phyloP scores from a whole-genome alignment of 2,113 vertebrate genomes.

The Aptenodytes patagonicus region DNA sequence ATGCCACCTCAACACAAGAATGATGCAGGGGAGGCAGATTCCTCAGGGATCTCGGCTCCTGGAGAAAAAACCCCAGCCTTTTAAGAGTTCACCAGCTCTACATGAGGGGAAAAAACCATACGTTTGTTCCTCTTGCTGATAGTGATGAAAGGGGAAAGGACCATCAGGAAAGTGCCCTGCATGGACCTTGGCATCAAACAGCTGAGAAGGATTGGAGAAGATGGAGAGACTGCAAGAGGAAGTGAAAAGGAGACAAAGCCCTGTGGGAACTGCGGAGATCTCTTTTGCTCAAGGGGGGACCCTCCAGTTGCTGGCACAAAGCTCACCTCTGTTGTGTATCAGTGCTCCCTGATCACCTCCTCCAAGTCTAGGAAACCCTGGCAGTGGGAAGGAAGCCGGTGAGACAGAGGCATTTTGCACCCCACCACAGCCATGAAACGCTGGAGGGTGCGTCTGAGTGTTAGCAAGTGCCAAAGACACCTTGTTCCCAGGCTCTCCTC shows the following conservation, averaged over 20 bases:
- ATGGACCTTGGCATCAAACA: neutral
- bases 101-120: fast-evolving
- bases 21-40: neutral
- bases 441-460: neutral
- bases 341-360: neutral
- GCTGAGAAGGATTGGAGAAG: neutral
- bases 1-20: neutral
- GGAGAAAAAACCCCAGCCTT: neutral
- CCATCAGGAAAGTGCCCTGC: neutral
- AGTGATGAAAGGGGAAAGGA: neutral
- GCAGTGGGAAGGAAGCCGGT: neutral
- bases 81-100: neutral
- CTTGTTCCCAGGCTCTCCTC: neutral
- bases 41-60: neutral
- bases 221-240: neutral
- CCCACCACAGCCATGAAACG: neutral
- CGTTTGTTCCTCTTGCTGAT: neutral
- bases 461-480: neutral
- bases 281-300: neutral
- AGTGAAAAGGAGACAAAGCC: neutral
- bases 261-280: neutral
- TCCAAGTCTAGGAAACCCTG: neutral
- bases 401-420: neutral
- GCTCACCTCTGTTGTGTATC: neutral
- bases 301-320: neutral